Conservation (phyloP, 1,140 invertebrate genomes). For the Babylonia areolata region DNA sequence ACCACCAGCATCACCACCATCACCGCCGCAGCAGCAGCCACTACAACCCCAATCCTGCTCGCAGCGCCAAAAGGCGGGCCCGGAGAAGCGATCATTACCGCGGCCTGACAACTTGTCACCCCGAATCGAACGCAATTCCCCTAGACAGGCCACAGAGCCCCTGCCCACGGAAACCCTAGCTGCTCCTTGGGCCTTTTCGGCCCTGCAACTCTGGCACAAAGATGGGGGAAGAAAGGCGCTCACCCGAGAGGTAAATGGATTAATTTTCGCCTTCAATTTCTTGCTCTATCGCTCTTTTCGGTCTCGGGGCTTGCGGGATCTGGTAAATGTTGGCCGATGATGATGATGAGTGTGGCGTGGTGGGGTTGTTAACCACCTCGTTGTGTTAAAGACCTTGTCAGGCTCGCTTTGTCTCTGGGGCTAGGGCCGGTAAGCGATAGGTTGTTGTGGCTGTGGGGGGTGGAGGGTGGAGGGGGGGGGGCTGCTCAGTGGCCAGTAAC, state of each 20-base stretch:
- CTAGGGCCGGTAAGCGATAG: neutral
- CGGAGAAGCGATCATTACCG: slow-evolving; percentile 19
- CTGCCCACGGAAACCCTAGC: slow-evolving; percentile 31
- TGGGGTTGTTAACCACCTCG: slow-evolving; percentile 31
- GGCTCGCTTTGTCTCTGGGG: neutral
- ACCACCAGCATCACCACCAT: no score
- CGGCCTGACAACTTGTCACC: slow-evolving; percentile 30
- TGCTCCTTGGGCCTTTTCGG: slow-evolving; percentile 23
- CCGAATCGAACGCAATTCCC: slow-evolving; percentile 33
- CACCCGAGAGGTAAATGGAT: slow-evolving; percentile 29
- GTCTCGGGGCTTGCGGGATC: neutral
- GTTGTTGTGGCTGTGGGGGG: no score
- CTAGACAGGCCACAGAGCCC: slow-evolving; percentile 24
- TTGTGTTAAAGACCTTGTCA: slow-evolving; percentile 37
- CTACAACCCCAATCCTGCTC: no score
- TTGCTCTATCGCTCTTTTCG: slow-evolving; percentile 27
- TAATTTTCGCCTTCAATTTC: slow-evolving; percentile 43
- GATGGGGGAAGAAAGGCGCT: slow-evolving; percentile 15
- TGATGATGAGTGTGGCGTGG: slow-evolving; percentile 26
- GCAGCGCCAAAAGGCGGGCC: neutral
- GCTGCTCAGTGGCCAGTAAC: neutral
- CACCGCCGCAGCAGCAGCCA: no score
- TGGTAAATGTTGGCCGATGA: slow-evolving; percentile 12
- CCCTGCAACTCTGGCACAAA: neutral
- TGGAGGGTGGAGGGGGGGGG: no score